Percentiles rank a stretch among this genome's conserved stretches.
Evolutionary conservation across 2,888 invertebrate genomes (phyloP).

Genomic region (Gymnosoma rotundatum): DNA sequence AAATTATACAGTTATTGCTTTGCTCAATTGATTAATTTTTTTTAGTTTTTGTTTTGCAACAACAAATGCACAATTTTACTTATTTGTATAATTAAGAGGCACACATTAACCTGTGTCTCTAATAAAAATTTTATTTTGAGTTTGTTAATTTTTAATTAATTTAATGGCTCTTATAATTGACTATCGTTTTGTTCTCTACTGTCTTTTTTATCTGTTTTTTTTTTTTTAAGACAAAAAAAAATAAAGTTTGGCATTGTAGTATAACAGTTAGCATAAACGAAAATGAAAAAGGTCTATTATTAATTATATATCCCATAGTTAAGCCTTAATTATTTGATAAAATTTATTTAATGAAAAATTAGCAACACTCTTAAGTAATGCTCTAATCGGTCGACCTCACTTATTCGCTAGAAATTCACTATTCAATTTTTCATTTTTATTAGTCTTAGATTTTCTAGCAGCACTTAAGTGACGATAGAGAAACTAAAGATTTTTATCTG

Average conservation of each 20-base stretch:
- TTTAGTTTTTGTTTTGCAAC: background rate
- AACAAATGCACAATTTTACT: constrained; percentile 3
- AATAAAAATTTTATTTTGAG: constrained; percentile 44
- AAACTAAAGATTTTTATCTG: constrained; percentile 62
- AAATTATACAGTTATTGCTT: too few relatives aligned
- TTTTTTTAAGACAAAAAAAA: too few relatives aligned
- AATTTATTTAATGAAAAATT: too few relatives aligned
- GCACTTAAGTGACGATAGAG: constrained; percentile 34
- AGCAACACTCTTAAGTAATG: background rate
- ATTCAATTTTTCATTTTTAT: constrained; percentile 19
- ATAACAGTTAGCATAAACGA: background rate
- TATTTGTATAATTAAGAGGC: constrained; percentile 51
- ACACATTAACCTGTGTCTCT: constrained; percentile 45
- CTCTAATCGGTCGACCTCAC: background rate
- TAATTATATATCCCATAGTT: too few relatives aligned
- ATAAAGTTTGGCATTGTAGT: too few relatives aligned
- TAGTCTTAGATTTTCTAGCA: constrained; percentile 1
- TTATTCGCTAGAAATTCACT: background rate
- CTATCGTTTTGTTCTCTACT: background rate
- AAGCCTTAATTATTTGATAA: too few relatives aligned
- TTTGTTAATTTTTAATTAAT: constrained; percentile 53
- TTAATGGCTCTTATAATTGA: constrained; percentile 24
- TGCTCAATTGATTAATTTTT: background rate
- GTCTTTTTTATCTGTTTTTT: constrained; percentile 18
- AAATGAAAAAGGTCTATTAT: too few relatives aligned